These are phyloP conservation scores for Philopedon plagiatum DNA, from an alignment of 2,888 invertebrate genomes.

Conservation along the genomic window DNA sequence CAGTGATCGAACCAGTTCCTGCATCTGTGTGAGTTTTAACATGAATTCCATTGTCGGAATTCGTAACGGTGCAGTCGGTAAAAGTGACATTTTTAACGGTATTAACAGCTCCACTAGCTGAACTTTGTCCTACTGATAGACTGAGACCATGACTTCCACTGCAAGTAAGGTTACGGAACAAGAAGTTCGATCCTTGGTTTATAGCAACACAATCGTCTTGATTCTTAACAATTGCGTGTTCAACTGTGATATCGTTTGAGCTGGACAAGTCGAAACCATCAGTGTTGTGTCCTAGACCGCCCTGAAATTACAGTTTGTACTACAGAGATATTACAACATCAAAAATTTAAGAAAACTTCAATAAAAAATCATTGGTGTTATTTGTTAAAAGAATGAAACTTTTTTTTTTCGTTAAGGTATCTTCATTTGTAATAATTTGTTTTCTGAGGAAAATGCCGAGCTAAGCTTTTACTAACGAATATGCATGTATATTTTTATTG, in stretches of 20 bases:
- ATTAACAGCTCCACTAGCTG: slow-evolving; percentile 35
- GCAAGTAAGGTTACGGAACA: slow-evolving; percentile 45
- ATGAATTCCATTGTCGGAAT: slow-evolving; percentile 53
- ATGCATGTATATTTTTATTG: no score
- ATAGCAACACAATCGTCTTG: slow-evolving; percentile 54
- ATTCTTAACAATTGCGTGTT: slow-evolving; percentile 48
- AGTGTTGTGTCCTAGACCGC: slow-evolving; percentile 50
- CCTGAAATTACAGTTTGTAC: no score
- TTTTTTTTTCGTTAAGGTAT: no score
- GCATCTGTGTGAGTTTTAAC: slow-evolving; percentile 53
- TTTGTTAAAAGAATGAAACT: no score
- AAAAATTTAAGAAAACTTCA: no score
- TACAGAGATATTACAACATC: no score
- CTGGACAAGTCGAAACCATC: slow-evolving; percentile 52
- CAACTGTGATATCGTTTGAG: slow-evolving; percentile 28
- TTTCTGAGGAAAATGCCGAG: no score
- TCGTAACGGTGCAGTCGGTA: slow-evolving; percentile 37
- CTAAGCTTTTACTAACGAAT: no score
- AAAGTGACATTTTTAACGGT: slow-evolving; percentile 48
- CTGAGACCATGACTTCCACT: slow-evolving; percentile 52
- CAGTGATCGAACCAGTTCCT: slow-evolving; percentile 42
- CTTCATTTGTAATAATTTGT: no score
- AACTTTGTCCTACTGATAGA: slow-evolving; percentile 49
- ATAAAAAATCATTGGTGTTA: no score
- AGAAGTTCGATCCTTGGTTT: slow-evolving; percentile 47